phyloP scores from a whole-genome alignment of 2,797 vertebrate species.

The Danio albolineatus region DNA sequence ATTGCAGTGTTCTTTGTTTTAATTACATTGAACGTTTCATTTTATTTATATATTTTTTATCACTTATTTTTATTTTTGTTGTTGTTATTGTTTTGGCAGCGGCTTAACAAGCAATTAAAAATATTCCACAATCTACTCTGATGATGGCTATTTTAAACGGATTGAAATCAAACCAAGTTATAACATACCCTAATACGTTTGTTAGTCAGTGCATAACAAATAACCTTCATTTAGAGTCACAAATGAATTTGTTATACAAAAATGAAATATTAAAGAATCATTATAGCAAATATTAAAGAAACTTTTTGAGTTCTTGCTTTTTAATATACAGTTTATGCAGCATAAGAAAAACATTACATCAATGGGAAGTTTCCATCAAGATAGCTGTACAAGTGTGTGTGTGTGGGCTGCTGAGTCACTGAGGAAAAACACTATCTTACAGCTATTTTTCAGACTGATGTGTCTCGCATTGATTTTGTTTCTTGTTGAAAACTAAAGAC shows the following conservation, averaged over 20 bases:
- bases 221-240: not conserved
- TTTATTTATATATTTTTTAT: not conserved
- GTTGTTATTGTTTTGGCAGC: no score
- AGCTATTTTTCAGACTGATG: conserved; percentile 33
- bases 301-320: not conserved
- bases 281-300: not conserved
- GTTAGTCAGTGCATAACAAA: not conserved
- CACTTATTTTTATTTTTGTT: no score
- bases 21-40: conserved; percentile 22
- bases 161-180: conserved; percentile 11
- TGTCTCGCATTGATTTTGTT: conserved; percentile 52
- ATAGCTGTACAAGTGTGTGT: not conserved
- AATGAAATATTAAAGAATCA: not conserved
- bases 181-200: not conserved
- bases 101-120: conserved; percentile 41
- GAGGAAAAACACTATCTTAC: conserved; percentile 21
- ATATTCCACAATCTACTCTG: conserved; percentile 38
- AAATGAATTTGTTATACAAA: not conserved
- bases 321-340: no score
- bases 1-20: conserved; percentile 25
- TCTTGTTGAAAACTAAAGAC: conserved; percentile 15
- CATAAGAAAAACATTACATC: no score
- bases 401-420: not conserved
- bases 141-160: conserved; percentile 34
- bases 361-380: no score